Base-by-base conservation (phyloP, 53 echinoderm and acorn worm genomes). In the Actinopyga echinites region DNA sequence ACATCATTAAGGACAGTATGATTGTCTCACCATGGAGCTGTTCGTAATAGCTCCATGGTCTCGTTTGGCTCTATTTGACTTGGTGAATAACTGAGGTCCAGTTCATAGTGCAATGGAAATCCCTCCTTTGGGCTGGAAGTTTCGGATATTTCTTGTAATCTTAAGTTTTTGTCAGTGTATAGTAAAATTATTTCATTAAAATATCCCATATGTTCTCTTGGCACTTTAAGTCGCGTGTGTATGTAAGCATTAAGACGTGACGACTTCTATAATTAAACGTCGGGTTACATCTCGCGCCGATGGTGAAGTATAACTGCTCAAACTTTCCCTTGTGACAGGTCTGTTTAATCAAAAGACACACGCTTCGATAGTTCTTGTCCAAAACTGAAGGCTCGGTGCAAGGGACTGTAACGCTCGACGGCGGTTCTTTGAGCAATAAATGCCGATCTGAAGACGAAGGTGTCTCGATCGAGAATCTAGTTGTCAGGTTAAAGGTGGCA, bases 241-340 rank as follows among this genome's bases (percentile, higher is more conserved):
- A 71, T 71, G 71, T 44, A 71, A 71, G 71, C 71, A 71, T 71
- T 71, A 71, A 71, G 71, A 40, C 71, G 43, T 71, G 71, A 71
- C 71, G 71, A 38, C 13, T 44, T 19, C 42, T 42, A 23, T 71
- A 71, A 71, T 71, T 71, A 40, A 71, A 71, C 71, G 71, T 42
- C 71, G 42, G 71, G 34, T 71, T 71, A 71, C 71, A 71, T 71
- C 40, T 71, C 71, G 44, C 71, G 44, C 49, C 42, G 71, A 71
- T 42, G 25, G 44, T 40, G 43, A 71, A 44, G 40, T 71, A 71
- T 71, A 40, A 71, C 38, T 71, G 71, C 71, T 36, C 42, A 71
- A 71, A 71, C 71, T 71, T 40, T 71, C 71, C 71, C 71, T 34
- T 40, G 71, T 71, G 71, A 71, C 71, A 71, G 71, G 71, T 71